Base-by-base conservation (phyloP, 2,888 invertebrate species). In the Peribatodes rhomboidaria region DNA sequence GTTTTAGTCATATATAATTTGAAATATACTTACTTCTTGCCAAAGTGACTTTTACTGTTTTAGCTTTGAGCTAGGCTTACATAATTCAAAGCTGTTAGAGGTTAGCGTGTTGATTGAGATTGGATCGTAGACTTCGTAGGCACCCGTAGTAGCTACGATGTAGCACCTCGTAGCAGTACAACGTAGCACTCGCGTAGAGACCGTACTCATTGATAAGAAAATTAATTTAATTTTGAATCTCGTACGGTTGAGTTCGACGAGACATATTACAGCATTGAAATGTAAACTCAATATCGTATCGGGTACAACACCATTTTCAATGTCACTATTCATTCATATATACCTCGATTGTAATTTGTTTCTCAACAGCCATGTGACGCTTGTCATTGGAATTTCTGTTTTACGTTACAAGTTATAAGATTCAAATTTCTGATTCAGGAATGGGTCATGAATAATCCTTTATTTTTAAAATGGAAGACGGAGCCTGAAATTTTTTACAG, bases 21-120 rank as follows among this genome's bases (percentile, higher is more conserved):
- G n/a, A n/a, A n/a, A n/a, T n/a, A n/a, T n/a, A n/a, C n/a, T n/a
- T n/a, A n/a, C n/a, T n/a, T n/a, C n/a, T n/a, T n/a, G n/a, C n/a
- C n/a, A n/a, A n/a, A n/a, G n/a, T 27, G 27, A 27, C 27, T 27
- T 2, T 6, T 27, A 27, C 6, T 27, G 2, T 4, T 27, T 4
- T 35, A 35, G 11, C 11, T 9, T 9, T 11, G n/a, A n/a, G n/a
- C n/a, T n/a, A n/a, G 6, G 35, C 10, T 3, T 9, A 9, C 35
- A 2, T 27, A 39, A 14, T 39, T 14, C 14, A 39, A 39, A 39
- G 14, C n/a, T 14, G 39, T 14, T 3, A n/a, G 49, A 50, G 33
- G 50, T 33, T 67, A 18, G 64, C 68, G 64, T 67, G 66, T 47
- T 47, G 22, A 33, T 46, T 66, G 56, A 64, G 67, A 67, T 65